A percentile compares a stretch with the other conserved stretches of the same genome.
These are phyloP conservation scores for Scolopax mira DNA, from an alignment of 2,113 vertebrate species.

Conservation along the genomic window DNA sequence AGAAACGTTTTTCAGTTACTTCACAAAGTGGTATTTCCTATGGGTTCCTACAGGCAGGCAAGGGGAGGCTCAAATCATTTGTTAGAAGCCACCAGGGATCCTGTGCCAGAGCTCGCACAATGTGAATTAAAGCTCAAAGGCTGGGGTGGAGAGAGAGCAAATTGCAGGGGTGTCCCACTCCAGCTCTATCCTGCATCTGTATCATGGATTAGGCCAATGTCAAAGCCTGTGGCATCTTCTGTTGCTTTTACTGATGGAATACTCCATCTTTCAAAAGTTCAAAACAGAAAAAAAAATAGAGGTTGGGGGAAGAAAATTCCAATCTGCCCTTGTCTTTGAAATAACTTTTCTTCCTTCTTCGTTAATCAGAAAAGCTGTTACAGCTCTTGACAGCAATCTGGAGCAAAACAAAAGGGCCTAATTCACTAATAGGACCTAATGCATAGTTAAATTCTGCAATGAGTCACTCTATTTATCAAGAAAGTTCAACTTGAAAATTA, in stretches of 20 bases:
- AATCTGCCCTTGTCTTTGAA: slow-evolving; percentile 10
- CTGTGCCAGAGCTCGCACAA: background rate
- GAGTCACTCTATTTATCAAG: slow-evolving; percentile 72
- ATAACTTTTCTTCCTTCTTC: slow-evolving; percentile 26
- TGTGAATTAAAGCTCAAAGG: background rate
- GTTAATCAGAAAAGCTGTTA: slow-evolving; percentile 29
- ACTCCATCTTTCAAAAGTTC: background rate
- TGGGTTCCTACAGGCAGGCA: too few relatives aligned
- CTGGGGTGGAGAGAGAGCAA: background rate
- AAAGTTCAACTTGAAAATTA: slow-evolving; percentile 68
- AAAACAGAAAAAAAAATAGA: background rate
- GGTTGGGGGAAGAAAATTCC: background rate
- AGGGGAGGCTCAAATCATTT: background rate
- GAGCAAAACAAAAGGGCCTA: slow-evolving; percentile 61
- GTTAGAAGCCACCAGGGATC: background rate
- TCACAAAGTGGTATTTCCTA: background rate
- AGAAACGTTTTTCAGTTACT: background rate
- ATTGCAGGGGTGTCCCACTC: background rate
- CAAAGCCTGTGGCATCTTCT: background rate
- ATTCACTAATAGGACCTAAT: slow-evolving; percentile 60
- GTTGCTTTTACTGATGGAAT: background rate
- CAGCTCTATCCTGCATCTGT: rapidly evolving
- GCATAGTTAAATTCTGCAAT: slow-evolving; percentile 62
- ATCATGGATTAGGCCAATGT: rapidly evolving
- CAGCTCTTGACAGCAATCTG: slow-evolving; percentile 38